Conservation (phyloP, 2,113 vertebrate genomes). For the Alethe diademata region DNA sequence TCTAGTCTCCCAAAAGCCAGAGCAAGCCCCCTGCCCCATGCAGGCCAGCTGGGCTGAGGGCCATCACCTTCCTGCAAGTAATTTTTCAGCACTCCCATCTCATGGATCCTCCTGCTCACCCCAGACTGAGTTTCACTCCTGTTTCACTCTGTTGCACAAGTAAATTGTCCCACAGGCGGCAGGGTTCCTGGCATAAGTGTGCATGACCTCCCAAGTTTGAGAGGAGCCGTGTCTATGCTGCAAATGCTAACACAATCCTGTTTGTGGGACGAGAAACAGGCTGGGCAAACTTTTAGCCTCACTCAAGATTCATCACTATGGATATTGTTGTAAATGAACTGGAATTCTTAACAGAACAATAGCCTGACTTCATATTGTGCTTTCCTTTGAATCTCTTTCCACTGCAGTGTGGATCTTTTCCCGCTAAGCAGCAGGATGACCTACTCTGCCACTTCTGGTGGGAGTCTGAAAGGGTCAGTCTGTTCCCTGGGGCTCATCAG, state of each 20-base stretch:
- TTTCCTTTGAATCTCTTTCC: neutral
- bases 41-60: fast-evolving
- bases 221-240: neutral
- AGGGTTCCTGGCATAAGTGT: neutral
- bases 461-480: neutral
- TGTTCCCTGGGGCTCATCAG: neutral
- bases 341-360: neutral
- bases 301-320: neutral
- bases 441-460: neutral
- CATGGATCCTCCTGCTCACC: neutral
- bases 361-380: neutral
- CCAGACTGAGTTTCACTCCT: fast-evolving
- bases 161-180: neutral
- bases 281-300: neutral
- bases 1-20: neutral
- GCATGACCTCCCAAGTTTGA: neutral
- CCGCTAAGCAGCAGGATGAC: neutral
- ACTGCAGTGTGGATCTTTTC: neutral
- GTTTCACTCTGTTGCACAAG: neutral
- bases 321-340: neutral
- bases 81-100: neutral
- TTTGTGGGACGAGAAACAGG: neutral
- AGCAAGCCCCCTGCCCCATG: neutral
- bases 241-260: neutral
- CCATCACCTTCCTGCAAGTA: neutral